Evolutionary conservation across 2,888 invertebrate species (phyloP), one percentile per base, ranked within the genome.

Genomic region (Ochlodes sylvanus): DNA sequence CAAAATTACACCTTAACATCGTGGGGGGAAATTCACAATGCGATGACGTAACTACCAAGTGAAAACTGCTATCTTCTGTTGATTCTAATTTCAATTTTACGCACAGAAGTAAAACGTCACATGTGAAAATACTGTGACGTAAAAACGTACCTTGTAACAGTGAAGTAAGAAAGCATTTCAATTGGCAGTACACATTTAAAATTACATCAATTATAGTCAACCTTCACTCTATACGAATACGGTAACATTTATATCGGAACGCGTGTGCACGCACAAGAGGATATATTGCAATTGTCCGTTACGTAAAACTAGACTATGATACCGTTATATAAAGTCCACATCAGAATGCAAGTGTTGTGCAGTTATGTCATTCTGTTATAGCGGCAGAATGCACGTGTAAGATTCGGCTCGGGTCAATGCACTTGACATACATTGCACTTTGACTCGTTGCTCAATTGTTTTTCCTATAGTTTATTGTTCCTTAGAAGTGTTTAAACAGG

Each of bases 351-450:
- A 19, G 50, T 44, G 41, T 44, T 60, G 62, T 69, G 72, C 68
- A 71, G 62, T 73, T 77, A 60, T 56, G 62, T 47, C 71, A 69
- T 74, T 76, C 42, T 60, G 63, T 70, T 70, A 66, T 54, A 42
- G 66, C 58, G 38, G 58, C 52, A 69, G 65, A 71, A 66, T 82
- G 80, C 88, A 89, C 90, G 89, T 89, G 89, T 87, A 78, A 76
- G 77, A 77, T 86, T 87, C 80, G 79, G 75, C 71, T 73, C 82
- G 82, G 91, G 88, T 91, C 78, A 89, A 84, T 80, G 87, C 80
- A 83, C 87, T 84, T 80, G 82, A 83, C 87, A 84, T 70, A 79
- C 76, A 80, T 80, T 88, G 87, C 87, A 86, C 84, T 89, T 87
- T 86, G 85, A 85, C 84, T 85, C 78, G 76, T 77, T 76, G 77